Evolutionary conservation across 2,113 vertebrate genomes (phyloP).

Genomic region (Struthidea cinerea): DNA sequence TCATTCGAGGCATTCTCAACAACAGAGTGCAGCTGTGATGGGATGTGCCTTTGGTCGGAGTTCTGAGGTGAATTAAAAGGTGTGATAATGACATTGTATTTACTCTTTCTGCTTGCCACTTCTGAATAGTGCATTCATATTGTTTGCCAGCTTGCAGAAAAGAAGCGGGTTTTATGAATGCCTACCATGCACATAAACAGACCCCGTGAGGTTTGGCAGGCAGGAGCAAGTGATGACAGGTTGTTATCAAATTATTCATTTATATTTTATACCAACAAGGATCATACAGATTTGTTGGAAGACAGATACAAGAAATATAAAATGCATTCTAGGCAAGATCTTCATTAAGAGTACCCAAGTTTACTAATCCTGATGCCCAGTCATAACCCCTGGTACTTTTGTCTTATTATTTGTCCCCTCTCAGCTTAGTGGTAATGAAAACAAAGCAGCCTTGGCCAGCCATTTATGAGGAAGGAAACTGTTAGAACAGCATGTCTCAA

Average conservation of each 20-base stretch:
- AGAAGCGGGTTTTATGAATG: background rate
- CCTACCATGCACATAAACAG: background rate
- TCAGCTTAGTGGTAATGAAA: conserved; percentile 47
- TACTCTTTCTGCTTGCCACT: background rate
- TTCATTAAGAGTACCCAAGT: background rate
- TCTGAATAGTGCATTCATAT: background rate
- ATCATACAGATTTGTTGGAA: background rate
- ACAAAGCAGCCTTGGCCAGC: conserved; percentile 50
- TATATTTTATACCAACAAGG: background rate
- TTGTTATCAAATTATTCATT: conserved; percentile 7
- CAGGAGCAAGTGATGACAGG: background rate
- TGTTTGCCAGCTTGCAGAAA: background rate
- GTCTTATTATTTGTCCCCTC: background rate
- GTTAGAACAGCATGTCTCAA: conserved; percentile 32
- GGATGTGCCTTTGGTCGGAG: background rate
- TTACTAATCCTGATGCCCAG: background rate
- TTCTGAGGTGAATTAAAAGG: background rate
- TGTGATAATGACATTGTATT: background rate
- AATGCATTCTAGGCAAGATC: background rate
- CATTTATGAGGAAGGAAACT: conserved; percentile 46
- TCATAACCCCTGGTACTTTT: background rate
- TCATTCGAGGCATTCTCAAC: background rate
- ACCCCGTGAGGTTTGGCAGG: background rate
- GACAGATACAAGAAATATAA: background rate
- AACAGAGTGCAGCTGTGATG: background rate